Evolutionary conservation across 2,888 invertebrate species (phyloP), one percentile per base, ranked within the genome.

Genomic region (Subacronicta megacephala): DNA sequence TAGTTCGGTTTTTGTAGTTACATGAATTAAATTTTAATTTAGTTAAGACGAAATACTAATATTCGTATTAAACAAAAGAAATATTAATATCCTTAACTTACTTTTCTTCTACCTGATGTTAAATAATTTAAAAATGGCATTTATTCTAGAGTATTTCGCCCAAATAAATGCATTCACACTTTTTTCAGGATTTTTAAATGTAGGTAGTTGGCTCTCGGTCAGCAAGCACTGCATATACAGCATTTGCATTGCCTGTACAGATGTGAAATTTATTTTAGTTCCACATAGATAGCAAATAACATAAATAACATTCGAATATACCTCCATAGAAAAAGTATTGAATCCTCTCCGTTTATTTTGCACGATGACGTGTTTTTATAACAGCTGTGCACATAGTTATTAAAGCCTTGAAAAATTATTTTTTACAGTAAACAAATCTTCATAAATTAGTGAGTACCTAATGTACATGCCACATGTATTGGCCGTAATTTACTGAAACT

Each of bases 401-500:
- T 43, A 43, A 17, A 44, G 20, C 60, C 66, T 66, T 66, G 47
- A 66, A 52, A 44, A 31, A 36, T 53, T 40, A 40, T 31, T 40
- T 41, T 56, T 56, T 49, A 44, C 37, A 52, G 62, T 49, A 44
- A 47, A 17, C 38, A 40, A 67, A 58, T 63, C 47, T 58, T 58
- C 49, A 33, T 57, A 52, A 69, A 69, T 69, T 43, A 20, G 49
- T 62, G 43, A 57, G 50, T 49, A n/a, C n/a, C n/a, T n/a, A 45
- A 55, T 45, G 59, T n/a, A 45, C 46, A 52, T 46, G 42, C 46
- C 51, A 44, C 36, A 37, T 47, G 50, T 47, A 49, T 61, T 61
- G 61, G 51, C 46, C 46, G 50, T 61, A 53, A 62, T 56, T 56
- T 65, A 40, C 54, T 71, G 58, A 71, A 64, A 71, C 31, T 31